Evolutionary conservation across 2,888 invertebrate species (phyloP), one percentile per base, ranked within the genome.

Genomic region (Cephus pulcher): DNA sequence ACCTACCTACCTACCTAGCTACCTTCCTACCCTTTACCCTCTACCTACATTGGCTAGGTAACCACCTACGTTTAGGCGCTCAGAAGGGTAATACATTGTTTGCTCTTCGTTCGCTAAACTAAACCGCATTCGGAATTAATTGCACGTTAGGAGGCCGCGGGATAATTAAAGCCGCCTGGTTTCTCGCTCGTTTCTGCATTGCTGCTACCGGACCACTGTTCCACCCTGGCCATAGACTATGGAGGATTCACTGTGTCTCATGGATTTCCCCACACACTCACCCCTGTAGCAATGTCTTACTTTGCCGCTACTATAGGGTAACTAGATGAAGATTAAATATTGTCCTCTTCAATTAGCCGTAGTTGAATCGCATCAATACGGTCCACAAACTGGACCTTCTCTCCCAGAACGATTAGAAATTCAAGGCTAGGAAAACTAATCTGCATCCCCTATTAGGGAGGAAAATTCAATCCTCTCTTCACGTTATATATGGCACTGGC

Each of bases 41-140:
- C 81, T 79, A 82, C 81, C 86, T 79, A 82, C 81, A 56, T 23
- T 9, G 23, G 56, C 56, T 56, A 23, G 56, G 84, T 88, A 89
- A 88, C 88, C 88, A 86, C 84, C 88, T 84, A 87, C 88, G 86
- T 88, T 89, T 88, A 89, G 88, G 81, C 84, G 86, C 84, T 84
- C 84, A 84, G 80, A 81, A 79, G 83, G 85, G 84, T 89, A 88
- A 89, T 89, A 88, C 88, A 89, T 88, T 89, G 88, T 89, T 89
- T 89, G 89, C 88, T 89, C 86, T 88, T 86, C 88, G 87, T 89
- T 88, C 87, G 88, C 88, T 89, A 88, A 89, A 89, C 89, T 89
- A 88, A 89, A 89, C 89, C 89, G 88, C 89, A 89, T 89, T 88
- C 84, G 88, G 88, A 89, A 89, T 89, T 89, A 89, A 89, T 89